These are phyloP conservation scores for Lamellibrachia columna DNA, from an alignment of 2,888 invertebrate genomes.

Conservation along the genomic window DNA sequence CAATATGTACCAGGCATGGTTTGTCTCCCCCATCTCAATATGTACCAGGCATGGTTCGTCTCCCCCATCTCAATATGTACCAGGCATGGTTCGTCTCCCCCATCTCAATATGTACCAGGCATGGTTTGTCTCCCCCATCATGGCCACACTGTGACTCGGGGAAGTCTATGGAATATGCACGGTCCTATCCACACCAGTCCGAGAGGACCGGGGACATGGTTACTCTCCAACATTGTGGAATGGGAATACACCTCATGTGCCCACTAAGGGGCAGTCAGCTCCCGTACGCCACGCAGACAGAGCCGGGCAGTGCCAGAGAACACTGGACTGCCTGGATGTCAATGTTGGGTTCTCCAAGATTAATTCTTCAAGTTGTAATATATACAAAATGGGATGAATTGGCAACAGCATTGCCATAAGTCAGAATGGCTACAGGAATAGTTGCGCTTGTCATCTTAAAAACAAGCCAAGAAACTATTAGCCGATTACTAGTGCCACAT, in stretches of 20 bases:
- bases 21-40: too few species aligned
- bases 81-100: background rate
- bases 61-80: too few species aligned
- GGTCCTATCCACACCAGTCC: slow-evolving; percentile 39
- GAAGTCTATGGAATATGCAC: slow-evolving; percentile 54
- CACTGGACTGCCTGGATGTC: background rate
- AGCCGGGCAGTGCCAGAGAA: slow-evolving; percentile 18
- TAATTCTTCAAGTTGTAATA: background rate
- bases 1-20: background rate
- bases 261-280: slow-evolving; percentile 33
- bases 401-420: too few species aligned
- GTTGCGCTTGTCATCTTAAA: too few species aligned
- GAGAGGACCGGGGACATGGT: slow-evolving; percentile 41
- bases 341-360: background rate
- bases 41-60: slow-evolving; percentile 46
- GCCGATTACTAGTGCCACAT: slow-evolving; percentile 24
- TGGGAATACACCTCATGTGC: slow-evolving; percentile 51
- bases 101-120: slow-evolving; percentile 43
- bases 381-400: too few species aligned
- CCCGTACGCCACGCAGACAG: slow-evolving; percentile 32
- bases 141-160: slow-evolving; percentile 42
- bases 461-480: background rate
- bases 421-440: too few species aligned
- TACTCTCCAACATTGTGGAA: slow-evolving; percentile 54
- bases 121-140: slow-evolving; percentile 53